Conservation (phyloP, 1,140 invertebrate species). For the Trachelipus rathkii region DNA sequence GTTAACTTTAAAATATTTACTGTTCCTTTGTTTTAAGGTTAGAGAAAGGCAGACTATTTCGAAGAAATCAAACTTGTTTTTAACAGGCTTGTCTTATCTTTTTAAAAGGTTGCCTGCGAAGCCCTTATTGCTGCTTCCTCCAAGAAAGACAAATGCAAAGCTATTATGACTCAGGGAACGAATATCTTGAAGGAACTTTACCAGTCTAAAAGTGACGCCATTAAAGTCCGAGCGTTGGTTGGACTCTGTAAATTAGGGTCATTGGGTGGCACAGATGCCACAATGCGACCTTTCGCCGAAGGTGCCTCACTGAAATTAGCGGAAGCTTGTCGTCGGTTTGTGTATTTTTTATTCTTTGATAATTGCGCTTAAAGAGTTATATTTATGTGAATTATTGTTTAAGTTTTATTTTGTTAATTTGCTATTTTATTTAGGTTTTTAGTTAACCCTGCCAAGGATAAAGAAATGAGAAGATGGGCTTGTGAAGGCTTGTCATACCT, state of each 20-base stretch:
- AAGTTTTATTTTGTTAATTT: not conserved
- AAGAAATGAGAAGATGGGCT: conserved; percentile 89
- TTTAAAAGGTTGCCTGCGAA: conserved; percentile 84
- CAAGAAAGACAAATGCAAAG: conserved; percentile 93
- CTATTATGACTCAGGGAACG: conserved; percentile 84
- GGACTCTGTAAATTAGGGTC: conserved; percentile 96
- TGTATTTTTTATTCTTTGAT: conserved; percentile 23
- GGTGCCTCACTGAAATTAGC: conserved; percentile 89
- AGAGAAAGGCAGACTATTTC: too few relatives aligned
- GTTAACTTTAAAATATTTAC: too few relatives aligned
- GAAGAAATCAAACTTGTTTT: not conserved
- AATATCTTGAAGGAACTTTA: conserved; percentile 93
- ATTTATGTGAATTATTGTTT: not conserved
- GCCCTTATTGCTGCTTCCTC: conserved; percentile 92
- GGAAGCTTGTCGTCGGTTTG: conserved; percentile 74
- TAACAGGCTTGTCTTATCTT: not conserved
- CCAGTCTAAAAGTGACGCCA: conserved; percentile 81
- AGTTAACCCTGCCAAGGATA: conserved; percentile 78
- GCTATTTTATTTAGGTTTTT: conserved; percentile 62
- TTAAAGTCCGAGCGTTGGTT: conserved; percentile 81
- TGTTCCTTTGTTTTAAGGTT: too few relatives aligned
- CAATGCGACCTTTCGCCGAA: conserved; percentile 88
- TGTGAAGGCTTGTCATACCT: conserved; percentile 96
- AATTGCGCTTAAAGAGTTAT: not conserved
- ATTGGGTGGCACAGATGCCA: conserved; percentile 92